Percentiles rank a stretch among this genome's conserved stretches.
Evolutionary conservation across 2,797 vertebrate species (phyloP).

Genomic region (Heterohyrax brucei): DNA sequence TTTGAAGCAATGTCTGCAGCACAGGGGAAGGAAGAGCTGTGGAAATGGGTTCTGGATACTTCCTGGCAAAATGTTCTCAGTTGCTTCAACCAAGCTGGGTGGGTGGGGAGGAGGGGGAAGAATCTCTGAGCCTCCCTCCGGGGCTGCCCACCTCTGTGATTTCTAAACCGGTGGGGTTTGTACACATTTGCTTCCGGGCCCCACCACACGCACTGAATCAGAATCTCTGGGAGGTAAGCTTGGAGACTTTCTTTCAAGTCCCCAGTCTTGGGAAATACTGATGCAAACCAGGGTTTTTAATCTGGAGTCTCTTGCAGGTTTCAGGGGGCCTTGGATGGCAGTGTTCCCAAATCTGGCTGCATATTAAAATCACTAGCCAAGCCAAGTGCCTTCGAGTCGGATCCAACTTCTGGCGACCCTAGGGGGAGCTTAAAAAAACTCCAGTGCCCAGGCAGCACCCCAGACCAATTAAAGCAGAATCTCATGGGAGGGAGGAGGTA

Average conservation of each 20-base stretch:
- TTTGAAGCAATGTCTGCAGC: conserved; percentile 78
- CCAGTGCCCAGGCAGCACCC: not conserved
- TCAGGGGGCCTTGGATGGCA: not conserved
- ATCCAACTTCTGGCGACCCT: too few relatives aligned
- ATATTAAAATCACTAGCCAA: not conserved
- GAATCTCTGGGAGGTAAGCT: conserved; percentile 14
- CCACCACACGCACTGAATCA: conserved; percentile 68
- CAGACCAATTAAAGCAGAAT: conserved; percentile 35
- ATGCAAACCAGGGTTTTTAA: conserved; percentile 44
- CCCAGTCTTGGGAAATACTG: conserved; percentile 44
- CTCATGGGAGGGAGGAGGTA: not conserved
- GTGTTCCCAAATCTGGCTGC: not conserved
- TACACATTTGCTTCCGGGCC: conserved; percentile 65
- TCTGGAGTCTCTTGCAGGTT: not conserved
- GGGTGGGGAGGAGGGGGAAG: not conserved
- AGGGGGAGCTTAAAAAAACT: not conserved
- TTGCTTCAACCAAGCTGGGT: conserved; percentile 76
- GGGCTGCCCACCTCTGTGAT: conserved; percentile 19
- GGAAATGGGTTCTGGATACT: conserved; percentile 84
- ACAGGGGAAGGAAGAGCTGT: conserved; percentile 81
- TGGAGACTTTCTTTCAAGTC: conserved; percentile 40
- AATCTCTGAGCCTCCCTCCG: conserved; percentile 63
- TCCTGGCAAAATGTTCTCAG: conserved; percentile 76
- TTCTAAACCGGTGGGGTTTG: conserved; percentile 76
- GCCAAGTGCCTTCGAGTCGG: too few relatives aligned